Conservation (phyloP, 2,888 invertebrate genomes). For the Rhagium mordax region DNA sequence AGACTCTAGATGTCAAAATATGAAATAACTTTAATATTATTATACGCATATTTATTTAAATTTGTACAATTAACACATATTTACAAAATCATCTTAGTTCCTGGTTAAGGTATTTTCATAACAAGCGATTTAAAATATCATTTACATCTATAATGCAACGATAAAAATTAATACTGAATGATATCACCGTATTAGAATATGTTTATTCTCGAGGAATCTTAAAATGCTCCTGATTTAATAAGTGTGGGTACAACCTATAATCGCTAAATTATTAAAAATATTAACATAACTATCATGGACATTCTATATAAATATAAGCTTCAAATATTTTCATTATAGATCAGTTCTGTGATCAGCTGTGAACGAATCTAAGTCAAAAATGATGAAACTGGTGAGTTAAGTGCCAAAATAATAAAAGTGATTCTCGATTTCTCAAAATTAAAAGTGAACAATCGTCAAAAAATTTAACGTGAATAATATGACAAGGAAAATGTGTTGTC, state of each 20-base stretch:
- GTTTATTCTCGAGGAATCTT: not conserved
- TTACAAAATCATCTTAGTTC: not conserved
- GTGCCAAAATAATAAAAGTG: not conserved
- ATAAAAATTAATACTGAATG: not conserved
- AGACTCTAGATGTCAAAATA: not conserved
- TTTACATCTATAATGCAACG: not conserved
- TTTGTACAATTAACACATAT: not conserved
- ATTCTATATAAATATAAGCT: not conserved
- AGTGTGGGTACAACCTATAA: not conserved
- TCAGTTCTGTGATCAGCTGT: not conserved
- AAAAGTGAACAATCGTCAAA: not conserved
- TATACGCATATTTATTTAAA: not conserved
- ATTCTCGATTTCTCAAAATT: not conserved
- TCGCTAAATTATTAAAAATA: not conserved
- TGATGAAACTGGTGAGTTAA: conserved; percentile 3
- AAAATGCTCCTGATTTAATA: not conserved
- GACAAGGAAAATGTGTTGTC: not conserved
- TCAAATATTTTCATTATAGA: conserved; percentile 12
- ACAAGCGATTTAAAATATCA: not conserved
- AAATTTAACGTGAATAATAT: not conserved
- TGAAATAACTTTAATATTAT: not conserved
- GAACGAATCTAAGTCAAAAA: not conserved
- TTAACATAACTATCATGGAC: not conserved
- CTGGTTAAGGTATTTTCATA: not conserved
- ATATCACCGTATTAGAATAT: not conserved